Base-by-base conservation (phyloP, 2,113 vertebrate genomes). In the Zootoca vivipara region DNA sequence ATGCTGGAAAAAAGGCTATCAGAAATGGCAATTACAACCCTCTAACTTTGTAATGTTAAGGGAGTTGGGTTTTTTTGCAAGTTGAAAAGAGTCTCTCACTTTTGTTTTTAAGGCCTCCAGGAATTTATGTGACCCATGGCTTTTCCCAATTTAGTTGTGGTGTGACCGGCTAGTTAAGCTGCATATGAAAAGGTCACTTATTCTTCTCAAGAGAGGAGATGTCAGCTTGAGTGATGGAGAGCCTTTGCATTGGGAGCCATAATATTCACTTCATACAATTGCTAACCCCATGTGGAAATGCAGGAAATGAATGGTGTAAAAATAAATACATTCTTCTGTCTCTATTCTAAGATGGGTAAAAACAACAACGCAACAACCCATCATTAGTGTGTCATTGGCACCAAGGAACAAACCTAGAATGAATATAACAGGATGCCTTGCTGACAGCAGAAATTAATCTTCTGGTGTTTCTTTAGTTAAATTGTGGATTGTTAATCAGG, bases 151-250 rank as follows among this genome's bases (percentile, higher is more conserved):
- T 89, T 94, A 95, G 93, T 94, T 95, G 92, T 93, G 91, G 95
- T 87, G 85, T 96, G 96, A 97, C 94, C 74, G 58, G 96, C 94
- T 95, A 91, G 86, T 96, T 95, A 87, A 83, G 42, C 95, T 98
- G 97, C 97, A 97, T 98, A 97, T 97, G 97, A 98, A 98, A 97
- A 97, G 93, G 93, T 95, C 91, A 52, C 93, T 95, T 92, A 89
- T 89, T 89, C 94, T 20, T 90, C 35, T 94, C 72, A 93, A 95
- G 93, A 93, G 93, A 93, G 83, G 90, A 94, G 94, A 94, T 94
- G 95, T 96, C 95, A 88, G 24, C 81, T 85, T 90, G 89, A 93
- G 93, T 94, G 93, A 94, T 95, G 93, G 92, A 95, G 92, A 75
- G 89, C 90, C 93, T 46, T 83, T 78, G 89, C 94, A 90, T 88